Conservation (phyloP, 2,113 vertebrate species). For the Equus przewalskii region DNA sequence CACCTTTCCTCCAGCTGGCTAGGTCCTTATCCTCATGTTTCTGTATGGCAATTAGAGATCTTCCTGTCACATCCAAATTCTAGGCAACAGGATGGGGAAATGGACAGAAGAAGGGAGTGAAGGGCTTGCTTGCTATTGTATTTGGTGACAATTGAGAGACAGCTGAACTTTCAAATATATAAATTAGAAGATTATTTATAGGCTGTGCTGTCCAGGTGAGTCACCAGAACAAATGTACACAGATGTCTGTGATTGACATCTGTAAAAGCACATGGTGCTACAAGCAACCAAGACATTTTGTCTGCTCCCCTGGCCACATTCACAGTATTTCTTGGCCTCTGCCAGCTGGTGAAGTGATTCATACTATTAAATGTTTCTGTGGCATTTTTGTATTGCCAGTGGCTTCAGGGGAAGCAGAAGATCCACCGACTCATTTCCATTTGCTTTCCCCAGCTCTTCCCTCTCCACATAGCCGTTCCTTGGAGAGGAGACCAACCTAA, state of each 20-base stretch:
- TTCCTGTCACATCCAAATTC: too few species aligned
- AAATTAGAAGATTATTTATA: background rate
- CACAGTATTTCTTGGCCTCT: background rate
- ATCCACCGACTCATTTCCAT: background rate
- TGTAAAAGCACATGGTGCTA: background rate
- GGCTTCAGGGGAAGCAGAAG: background rate
- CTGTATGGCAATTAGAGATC: background rate
- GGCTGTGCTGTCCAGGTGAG: background rate
- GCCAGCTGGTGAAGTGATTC: background rate
- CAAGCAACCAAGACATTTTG: background rate
- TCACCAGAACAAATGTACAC: background rate
- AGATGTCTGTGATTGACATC: background rate
- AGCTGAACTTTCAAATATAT: background rate
- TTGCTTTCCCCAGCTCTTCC: background rate
- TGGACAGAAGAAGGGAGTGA: background rate
- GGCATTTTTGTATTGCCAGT: background rate
- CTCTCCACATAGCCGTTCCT: background rate
- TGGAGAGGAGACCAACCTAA: background rate
- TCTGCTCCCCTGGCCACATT: background rate
- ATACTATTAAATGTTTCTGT: background rate
- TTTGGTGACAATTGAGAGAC: background rate
- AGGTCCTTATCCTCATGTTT: background rate
- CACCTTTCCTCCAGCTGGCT: rapidly evolving
- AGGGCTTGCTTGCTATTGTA: background rate
- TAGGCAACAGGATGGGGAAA: background rate